These are phyloP conservation scores for Lamellibrachia columna DNA, from an alignment of 2,888 invertebrate species.

Conservation along the genomic window DNA sequence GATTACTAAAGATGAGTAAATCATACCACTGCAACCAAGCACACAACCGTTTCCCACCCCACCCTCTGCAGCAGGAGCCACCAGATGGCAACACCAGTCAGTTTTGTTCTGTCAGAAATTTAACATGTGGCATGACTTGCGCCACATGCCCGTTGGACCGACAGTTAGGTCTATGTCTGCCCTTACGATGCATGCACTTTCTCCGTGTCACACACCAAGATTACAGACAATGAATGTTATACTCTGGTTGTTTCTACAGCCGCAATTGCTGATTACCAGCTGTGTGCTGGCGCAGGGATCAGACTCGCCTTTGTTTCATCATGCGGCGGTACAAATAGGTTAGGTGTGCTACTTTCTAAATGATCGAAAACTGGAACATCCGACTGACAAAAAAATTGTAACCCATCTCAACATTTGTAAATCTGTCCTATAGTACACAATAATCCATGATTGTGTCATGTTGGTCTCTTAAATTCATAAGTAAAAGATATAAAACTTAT, in stretches of 20 bases:
- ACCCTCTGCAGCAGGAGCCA: not conserved
- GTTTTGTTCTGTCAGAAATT: not conserved
- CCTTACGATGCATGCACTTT: slow-evolving; percentile 49
- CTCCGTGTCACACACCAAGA: slow-evolving; percentile 48
- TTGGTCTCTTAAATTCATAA: no score
- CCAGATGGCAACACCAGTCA: not conserved
- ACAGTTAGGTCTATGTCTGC: slow-evolving; percentile 45
- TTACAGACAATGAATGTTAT: slow-evolving; percentile 47
- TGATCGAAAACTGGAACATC: not conserved
- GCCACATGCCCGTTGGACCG: slow-evolving; percentile 7
- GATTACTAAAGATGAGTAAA: slow-evolving; percentile 61
- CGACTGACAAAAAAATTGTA: not conserved
- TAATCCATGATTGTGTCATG: no score
- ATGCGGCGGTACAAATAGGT: not conserved
- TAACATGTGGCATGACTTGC: not conserved
- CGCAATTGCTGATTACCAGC: not conserved
- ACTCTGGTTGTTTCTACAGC: slow-evolving; percentile 43
- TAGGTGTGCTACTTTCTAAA: not conserved
- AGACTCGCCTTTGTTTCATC: slow-evolving; percentile 31
- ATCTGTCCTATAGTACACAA: no score
- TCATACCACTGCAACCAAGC: slow-evolving; percentile 20
- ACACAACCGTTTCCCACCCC: slow-evolving; percentile 8
- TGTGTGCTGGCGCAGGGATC: not conserved
- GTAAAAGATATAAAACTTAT: no score
- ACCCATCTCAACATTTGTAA: no score